Evolutionary conservation across 2,797 vertebrate species (phyloP), one percentile per base, ranked within the genome.

Genomic region (Chelmon rostratus): DNA sequence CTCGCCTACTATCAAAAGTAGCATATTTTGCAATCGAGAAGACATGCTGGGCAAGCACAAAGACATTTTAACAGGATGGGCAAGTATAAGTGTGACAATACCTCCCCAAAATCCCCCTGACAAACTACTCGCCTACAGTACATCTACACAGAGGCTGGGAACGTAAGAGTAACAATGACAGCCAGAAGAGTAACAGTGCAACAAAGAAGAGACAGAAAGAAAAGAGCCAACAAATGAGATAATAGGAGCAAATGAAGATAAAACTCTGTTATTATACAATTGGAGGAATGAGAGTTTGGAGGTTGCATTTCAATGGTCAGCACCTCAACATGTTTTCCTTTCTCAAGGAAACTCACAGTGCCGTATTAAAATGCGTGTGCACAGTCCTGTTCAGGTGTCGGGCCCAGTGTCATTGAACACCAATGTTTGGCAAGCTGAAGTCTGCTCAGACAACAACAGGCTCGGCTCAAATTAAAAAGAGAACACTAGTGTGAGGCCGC

Each of bases 401-500:
- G 18, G 40, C 38, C 33, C 0, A 0, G 56, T 25, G 66, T 56
- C 70, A 47, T 1, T 64, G 65, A 87, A 62, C 80, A 68, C 28
- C 25, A 62, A 68, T 64, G 76, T 83, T 82, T 68, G 63, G 69
- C 76, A 31, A 10, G 58, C 35, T 10, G 15, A 37, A 23, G 54
- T 66, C 74, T n/a, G 25, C 76, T 78, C 72, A 8, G 74, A 87
- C 80, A 79, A 83, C 78, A 85, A 79, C 5, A 16, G 70, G 68
- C 85, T 69, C 13, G 2, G 57, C 76, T 84, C 78, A 83, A 84
- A 90, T 89, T 88, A 86, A 86, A 86, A 80, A 71, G 76, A 40
- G 46, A 91, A 83, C 83, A 86, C 68, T 15, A 40, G 76, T 33
- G 64, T 83, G 56, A 49, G 16, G 81, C 88, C 53, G n/a, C 83